phyloP scores from a whole-genome alignment of 2,797 vertebrate species.

The Cyclura pinguis region DNA sequence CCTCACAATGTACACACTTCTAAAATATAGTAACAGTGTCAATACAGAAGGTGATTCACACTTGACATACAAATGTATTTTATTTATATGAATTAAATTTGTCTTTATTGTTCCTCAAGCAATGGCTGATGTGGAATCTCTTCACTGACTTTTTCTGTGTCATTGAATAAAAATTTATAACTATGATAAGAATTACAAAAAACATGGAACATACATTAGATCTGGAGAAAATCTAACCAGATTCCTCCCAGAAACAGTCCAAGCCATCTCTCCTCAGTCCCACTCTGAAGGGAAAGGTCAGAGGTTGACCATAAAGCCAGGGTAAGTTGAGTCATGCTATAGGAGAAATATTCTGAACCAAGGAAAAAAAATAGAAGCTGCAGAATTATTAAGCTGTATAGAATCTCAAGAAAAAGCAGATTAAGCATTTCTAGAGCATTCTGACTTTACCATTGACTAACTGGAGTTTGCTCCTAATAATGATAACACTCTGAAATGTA shows the following conservation, averaged over 20 bases:
- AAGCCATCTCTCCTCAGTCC: not conserved
- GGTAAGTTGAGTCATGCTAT: not conserved
- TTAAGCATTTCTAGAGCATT: too few species aligned
- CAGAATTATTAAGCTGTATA: too few species aligned
- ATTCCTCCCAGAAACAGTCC: not conserved
- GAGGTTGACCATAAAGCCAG: not conserved
- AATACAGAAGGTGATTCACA: not conserved
- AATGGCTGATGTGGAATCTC: not conserved
- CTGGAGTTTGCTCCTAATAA: too few species aligned
- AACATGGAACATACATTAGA: not conserved
- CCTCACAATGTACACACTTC: not conserved
- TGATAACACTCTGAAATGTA: too few species aligned
- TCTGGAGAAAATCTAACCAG: not conserved
- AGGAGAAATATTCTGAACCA: too few species aligned
- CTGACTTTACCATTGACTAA: too few species aligned
- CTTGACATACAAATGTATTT: not conserved
- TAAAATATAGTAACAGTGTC: not conserved
- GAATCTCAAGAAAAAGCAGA: too few species aligned
- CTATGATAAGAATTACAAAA: not conserved
- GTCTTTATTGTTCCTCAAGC: not conserved
- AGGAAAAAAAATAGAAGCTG: too few species aligned
- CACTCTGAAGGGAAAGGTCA: too few species aligned
- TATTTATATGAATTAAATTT: conserved; percentile 7
- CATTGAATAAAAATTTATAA: not conserved
- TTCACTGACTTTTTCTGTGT: not conserved